Percentiles rank a stretch among this genome's conserved stretches.
Evolutionary conservation across 2,888 invertebrate species (phyloP).

Genomic region (Trilocha varians): DNA sequence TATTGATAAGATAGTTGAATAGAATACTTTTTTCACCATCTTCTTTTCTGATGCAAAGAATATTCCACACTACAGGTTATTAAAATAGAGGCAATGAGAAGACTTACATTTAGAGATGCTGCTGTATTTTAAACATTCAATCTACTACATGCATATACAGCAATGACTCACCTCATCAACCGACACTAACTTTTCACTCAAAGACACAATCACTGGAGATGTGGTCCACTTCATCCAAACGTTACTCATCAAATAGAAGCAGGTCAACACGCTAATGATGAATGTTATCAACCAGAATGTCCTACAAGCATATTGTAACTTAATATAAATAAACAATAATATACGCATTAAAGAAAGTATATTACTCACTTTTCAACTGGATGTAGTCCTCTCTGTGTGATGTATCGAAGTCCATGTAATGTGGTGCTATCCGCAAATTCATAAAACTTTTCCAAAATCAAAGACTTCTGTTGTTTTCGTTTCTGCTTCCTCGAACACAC

Average conservation of each 20-base stretch:
- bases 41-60: too few relatives aligned
- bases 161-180: constrained; percentile 25
- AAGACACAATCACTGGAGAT: constrained; percentile 39
- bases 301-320: constrained; percentile 21
- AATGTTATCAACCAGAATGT: constrained; percentile 34
- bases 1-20: too few relatives aligned
- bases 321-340: too few relatives aligned
- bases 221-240: constrained; percentile 35
- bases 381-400: constrained; percentile 23
- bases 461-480: constrained; percentile 25
- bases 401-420: constrained; percentile 33
- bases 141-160: too few relatives aligned
- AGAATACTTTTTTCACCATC: too few relatives aligned
- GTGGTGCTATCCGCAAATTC: constrained; percentile 26
- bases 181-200: constrained; percentile 29
- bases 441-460: constrained; percentile 25
- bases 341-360: too few relatives aligned
- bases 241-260: constrained; percentile 25
- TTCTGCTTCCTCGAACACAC: constrained; percentile 23
- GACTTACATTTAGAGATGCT: too few relatives aligned
- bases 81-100: too few relatives aligned
- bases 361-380: constrained; percentile 27
- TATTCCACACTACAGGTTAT: too few relatives aligned
- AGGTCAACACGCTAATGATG: constrained; percentile 23
- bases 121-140: too few relatives aligned